Evolutionary conservation across 2,113 vertebrate genomes (phyloP).

Genomic region (Miniopterus natalensis): DNA sequence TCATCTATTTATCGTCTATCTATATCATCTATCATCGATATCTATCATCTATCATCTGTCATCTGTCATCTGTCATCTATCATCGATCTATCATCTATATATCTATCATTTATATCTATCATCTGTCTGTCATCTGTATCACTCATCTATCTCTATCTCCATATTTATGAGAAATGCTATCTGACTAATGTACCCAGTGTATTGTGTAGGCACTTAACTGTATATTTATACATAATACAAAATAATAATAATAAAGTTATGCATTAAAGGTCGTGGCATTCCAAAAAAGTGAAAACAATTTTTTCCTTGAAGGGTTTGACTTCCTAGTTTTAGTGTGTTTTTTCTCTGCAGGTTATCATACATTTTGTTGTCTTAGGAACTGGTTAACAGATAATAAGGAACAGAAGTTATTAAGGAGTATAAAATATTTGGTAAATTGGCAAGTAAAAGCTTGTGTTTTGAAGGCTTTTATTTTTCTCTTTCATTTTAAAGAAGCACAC

Average conservation of each 20-base stretch:
- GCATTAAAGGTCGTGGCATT: neutral
- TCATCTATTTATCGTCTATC: too few species aligned
- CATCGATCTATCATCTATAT: neutral
- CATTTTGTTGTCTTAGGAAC: constrained; percentile 22
- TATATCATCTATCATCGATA: too few species aligned
- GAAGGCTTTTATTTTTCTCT: constrained; percentile 12
- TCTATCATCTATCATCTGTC: too few species aligned
- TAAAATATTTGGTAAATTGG: neutral
- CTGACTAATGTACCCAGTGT: neutral
- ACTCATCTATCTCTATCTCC: too few species aligned
- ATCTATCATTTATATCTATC: too few species aligned
- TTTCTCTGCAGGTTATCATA: neutral
- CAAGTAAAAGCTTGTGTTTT: neutral
- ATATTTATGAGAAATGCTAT: neutral
- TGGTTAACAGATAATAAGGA: neutral
- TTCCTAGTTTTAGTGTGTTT: neutral
- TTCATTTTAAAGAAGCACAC: neutral
- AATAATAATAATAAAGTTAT: neutral
- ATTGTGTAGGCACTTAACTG: neutral
- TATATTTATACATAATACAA: neutral
- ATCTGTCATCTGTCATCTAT: too few species aligned
- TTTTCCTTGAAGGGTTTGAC: neutral
- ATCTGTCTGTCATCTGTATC: neutral
- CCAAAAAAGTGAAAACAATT: neutral
- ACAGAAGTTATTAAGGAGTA: neutral